These are phyloP conservation scores for Embiotoca jacksoni DNA, from an alignment of 2,113 vertebrate genomes.

Conservation along the genomic window DNA sequence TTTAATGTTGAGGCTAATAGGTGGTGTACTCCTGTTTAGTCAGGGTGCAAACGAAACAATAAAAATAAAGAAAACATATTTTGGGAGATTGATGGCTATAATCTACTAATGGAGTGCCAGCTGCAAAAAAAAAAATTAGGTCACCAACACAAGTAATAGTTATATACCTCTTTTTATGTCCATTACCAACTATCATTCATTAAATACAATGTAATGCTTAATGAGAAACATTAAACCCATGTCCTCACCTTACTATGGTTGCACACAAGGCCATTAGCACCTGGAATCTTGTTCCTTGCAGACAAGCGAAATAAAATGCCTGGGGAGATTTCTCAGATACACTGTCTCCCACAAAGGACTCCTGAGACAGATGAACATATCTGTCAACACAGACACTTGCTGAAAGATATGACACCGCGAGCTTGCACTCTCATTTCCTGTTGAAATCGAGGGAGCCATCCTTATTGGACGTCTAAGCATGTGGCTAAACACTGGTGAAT, in stretches of 20 bases:
- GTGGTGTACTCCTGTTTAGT: constrained; percentile 12
- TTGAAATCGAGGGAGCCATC: constrained; percentile 57
- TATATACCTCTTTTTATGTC: background rate
- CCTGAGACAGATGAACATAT: constrained; percentile 64
- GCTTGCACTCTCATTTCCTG: constrained; percentile 64
- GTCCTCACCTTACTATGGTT: constrained; percentile 36
- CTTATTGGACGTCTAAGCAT: constrained; percentile 3
- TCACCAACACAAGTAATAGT: background rate
- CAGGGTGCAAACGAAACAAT: background rate
- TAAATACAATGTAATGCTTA: constrained; percentile 19
- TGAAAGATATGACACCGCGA: constrained; percentile 49
- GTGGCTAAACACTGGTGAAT: constrained; percentile 25
- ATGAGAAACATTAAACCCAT: constrained; percentile 47
- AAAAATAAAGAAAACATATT: constrained; percentile 1
- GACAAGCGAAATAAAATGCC: constrained; percentile 65
- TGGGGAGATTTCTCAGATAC: constrained; percentile 52
- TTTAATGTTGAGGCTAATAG: too few species aligned
- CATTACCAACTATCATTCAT: background rate
- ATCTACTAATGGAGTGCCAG: background rate
- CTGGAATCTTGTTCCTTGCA: constrained; percentile 52
- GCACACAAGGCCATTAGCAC: constrained; percentile 50
- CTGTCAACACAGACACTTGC: constrained; percentile 37
- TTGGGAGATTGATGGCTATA: background rate
- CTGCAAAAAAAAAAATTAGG: background rate
- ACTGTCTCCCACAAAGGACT: constrained; percentile 61